A percentile compares a stretch with the other conserved stretches of the same genome.
Evolutionary conservation across 2,797 vertebrate species (phyloP).

Genomic region (Ciconia nigra): DNA sequence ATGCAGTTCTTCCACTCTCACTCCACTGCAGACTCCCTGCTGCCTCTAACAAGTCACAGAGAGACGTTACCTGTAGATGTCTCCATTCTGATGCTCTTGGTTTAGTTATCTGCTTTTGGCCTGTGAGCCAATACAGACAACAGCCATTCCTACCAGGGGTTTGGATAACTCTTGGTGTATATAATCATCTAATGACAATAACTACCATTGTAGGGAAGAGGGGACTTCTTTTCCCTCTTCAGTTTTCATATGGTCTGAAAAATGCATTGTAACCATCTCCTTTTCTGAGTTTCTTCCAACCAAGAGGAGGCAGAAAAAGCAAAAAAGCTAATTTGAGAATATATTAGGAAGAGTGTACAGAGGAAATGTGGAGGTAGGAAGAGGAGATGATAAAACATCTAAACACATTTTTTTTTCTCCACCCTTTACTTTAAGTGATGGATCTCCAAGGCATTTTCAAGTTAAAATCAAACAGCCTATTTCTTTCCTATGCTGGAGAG

Average conservation of each 20-base stretch:
- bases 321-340: neutral
- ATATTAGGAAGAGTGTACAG: too few relatives aligned
- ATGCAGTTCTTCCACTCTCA: neutral
- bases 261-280: rapidly evolving
- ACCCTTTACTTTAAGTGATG: neutral
- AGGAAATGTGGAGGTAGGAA: neutral
- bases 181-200: neutral
- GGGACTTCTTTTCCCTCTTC: neutral
- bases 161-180: neutral
- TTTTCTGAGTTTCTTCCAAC: neutral
- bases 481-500: neutral
- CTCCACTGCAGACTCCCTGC: neutral
- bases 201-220: rapidly evolving
- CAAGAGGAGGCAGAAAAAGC: neutral
- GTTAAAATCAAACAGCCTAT: neutral
- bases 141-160: neutral
- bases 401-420: neutral
- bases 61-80: neutral
- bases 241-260: neutral
- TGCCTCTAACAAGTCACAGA: neutral
- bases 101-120: neutral
- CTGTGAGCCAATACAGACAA: neutral
- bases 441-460: neutral
- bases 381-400: neutral
- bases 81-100: neutral